A percentile compares a stretch with the other conserved stretches of the same genome.
phyloP scores from a whole-genome alignment of 2,797 vertebrate genomes.

The Acipenser oxyrinchus region DNA sequence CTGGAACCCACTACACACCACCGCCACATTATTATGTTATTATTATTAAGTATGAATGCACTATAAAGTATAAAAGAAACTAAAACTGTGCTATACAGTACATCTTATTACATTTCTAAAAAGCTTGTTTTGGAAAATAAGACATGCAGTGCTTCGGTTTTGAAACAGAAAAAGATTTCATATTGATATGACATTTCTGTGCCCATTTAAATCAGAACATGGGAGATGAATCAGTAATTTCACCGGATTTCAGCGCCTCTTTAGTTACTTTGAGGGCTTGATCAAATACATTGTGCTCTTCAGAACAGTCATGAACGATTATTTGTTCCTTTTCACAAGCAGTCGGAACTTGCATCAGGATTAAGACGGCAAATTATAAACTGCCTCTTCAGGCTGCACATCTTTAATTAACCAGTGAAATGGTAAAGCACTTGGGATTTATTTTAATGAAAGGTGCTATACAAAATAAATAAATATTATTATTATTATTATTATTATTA shows the following conservation, averaged over 20 bases:
- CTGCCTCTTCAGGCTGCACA: constrained; percentile 43
- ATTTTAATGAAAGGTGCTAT: no score
- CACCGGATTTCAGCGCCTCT: constrained; percentile 23
- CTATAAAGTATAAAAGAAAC: no score
- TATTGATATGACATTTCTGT: constrained; percentile 34
- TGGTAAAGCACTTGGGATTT: no score
- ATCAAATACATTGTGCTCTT: constrained; percentile 24
- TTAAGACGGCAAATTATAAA: constrained; percentile 59
- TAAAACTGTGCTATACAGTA: background rate
- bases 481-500: no score
- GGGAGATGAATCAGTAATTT: constrained; percentile 48
- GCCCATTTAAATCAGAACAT: constrained; percentile 42
- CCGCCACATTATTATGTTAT: no score
- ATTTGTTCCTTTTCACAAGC: constrained; percentile 58
- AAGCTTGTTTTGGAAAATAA: no score
- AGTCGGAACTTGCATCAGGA: constrained; percentile 54
- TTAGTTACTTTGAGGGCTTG: constrained; percentile 27
- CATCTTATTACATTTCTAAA: no score
- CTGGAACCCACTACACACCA: no score
- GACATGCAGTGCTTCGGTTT: background rate
- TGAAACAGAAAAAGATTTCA: constrained; percentile 30
- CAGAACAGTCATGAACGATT: constrained; percentile 49
- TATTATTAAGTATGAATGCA: no score
- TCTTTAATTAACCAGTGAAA: constrained; percentile 56
- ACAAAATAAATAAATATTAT: no score